These are phyloP conservation scores for Scaptomyza hsui DNA, from an alignment of 1,140 invertebrate genomes.

Conservation along the genomic window DNA sequence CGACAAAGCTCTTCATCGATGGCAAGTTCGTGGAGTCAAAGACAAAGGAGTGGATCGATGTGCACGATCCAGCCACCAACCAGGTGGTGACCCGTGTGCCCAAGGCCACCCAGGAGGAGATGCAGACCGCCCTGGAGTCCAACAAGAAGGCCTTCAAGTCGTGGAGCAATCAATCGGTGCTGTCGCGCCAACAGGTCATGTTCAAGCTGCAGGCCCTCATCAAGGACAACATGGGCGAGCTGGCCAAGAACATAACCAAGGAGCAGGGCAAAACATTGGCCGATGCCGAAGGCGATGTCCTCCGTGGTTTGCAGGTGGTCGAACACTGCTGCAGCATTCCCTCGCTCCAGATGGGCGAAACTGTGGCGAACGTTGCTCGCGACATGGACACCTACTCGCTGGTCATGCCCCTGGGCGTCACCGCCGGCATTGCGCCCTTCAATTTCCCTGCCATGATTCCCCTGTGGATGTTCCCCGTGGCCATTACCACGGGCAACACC, in stretches of 20 bases:
- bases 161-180: constrained; percentile 96
- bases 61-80: constrained; percentile 97
- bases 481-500: constrained; percentile 94
- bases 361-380: constrained; percentile 94
- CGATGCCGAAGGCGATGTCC: constrained; percentile 99
- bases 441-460: constrained; percentile 99
- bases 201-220: constrained; percentile 90
- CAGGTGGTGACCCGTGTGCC: constrained; percentile 94
- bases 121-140: constrained; percentile 94
- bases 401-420: constrained; percentile 88
- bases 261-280: constrained; percentile 99
- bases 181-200: constrained; percentile 98
- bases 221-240: constrained; percentile 90
- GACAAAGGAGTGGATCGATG: constrained; percentile 95
- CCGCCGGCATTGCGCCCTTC: constrained; percentile 93
- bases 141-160: constrained; percentile 90
- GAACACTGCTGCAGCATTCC: constrained; percentile 98
- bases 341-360: constrained; percentile 95
- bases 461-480: constrained; percentile 98
- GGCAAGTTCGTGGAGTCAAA: constrained; percentile 98
- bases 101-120: constrained; percentile 94
- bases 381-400: constrained; percentile 97
- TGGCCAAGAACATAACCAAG: constrained; percentile 96
- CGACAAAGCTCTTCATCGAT: constrained; percentile 97
- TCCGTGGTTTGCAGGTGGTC: constrained; percentile 98